These are phyloP conservation scores for Neoaliturus tenellus DNA, from an alignment of 2,888 invertebrate species.

Conservation along the genomic window DNA sequence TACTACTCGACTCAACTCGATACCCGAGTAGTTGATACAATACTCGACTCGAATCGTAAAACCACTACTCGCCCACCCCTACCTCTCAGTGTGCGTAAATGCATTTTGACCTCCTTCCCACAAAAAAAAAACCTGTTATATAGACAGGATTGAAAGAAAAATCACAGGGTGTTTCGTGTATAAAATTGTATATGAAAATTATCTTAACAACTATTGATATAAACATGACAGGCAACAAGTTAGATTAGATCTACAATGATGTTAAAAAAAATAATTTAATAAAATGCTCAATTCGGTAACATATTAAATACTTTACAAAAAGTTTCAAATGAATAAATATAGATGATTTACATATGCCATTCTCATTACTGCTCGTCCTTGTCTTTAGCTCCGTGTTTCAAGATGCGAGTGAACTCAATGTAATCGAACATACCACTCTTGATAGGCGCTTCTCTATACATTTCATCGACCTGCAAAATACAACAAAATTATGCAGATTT, in stretches of 20 bases:
- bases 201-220: slow-evolving; percentile 32
- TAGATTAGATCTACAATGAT: background rate
- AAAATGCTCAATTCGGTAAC: slow-evolving; percentile 33
- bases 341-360: background rate
- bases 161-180: background rate
- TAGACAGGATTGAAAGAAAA: background rate
- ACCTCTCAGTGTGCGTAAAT: no score
- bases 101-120: no score
- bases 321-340: slow-evolving; percentile 26
- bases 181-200: slow-evolving; percentile 30
- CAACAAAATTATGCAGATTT: no score
- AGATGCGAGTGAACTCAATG: slow-evolving; percentile 98
- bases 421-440: slow-evolving; percentile 96
- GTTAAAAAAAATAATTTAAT: slow-evolving; percentile 45
- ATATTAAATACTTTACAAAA: slow-evolving; percentile 37
- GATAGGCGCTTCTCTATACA: slow-evolving; percentile 99
- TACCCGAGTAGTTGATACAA: no score
- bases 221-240: slow-evolving; percentile 25
- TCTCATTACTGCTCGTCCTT: slow-evolving; percentile 89
- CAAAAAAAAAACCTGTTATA: no score
- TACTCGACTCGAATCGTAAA: no score
- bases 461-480: slow-evolving; percentile 89
- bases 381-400: slow-evolving; percentile 99
- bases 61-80: no score
- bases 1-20: no score